Base-by-base conservation (phyloP, 2,113 vertebrate species). In the Lepisosteus osseus region DNA sequence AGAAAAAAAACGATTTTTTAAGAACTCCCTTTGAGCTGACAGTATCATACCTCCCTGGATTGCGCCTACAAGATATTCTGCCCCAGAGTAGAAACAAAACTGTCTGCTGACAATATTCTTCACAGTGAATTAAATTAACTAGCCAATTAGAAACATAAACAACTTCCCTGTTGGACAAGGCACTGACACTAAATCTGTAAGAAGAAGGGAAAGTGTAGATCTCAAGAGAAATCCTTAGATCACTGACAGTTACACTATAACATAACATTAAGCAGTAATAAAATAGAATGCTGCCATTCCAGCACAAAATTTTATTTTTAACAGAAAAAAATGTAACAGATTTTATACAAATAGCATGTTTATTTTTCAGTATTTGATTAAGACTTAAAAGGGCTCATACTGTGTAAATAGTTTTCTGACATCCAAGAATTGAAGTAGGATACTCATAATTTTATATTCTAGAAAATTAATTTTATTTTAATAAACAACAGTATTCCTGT, bases 111-210 rank as follows among this genome's bases (percentile, higher is more conserved):
- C 77, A 62, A 77, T 76, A 82, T 72, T 74, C 67, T 69, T 80
- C 71, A 80, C 72, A 79, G 76, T 80, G 80, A 59, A 87, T 86
- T 77, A 59, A 59, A 59, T 59, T 2, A 59, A 59, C 57, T 14
- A 59, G 57, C 80, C 86, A 90, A 90, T 91, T 88, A 85, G 74
- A 83, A 63, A 76, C 76, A 64, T 67, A 80, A 77, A 84, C 80
- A 79, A 69, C 71, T 67, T 79, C 59, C 69, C 77, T 67, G 70
- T 75, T 74, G 75, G 68, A 79, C 71, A 13, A 77, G 75, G 67
- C 65, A 77, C 62, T 80, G 79, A 82, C 54, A 65, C 57, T 59
- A 59, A 59, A 59, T n/a, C 7, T 59, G 57, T 59, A 59, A 4
- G 57, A 59, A 7, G 57, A n/a, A 59, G 14, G 9, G 12, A 59